phyloP scores from a whole-genome alignment of 2,888 invertebrate genomes.

The Ophioninae sp. region DNA sequence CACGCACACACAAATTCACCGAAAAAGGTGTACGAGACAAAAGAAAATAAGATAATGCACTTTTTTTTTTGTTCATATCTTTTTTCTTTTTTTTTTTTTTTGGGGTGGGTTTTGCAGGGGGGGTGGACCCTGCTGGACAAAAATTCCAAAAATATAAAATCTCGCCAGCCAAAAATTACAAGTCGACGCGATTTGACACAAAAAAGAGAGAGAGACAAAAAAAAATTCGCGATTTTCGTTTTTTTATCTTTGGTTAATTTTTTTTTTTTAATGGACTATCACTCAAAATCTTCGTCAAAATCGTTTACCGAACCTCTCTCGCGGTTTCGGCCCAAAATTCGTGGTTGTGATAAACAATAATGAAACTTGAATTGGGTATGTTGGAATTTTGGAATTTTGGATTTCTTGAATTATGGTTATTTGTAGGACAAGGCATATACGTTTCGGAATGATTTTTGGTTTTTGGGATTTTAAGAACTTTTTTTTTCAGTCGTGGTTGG shows the following conservation, averaged over 20 bases:
- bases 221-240: constrained; percentile 24
- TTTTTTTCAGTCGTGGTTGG: too few relatives aligned
- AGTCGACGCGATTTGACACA: constrained; percentile 62
- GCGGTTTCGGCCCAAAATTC: background rate
- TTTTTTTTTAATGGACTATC: constrained; percentile 22
- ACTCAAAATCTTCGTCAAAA: background rate
- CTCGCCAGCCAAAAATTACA: constrained; percentile 79
- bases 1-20: constrained; percentile 59
- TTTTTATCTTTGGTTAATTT: background rate
- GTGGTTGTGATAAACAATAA: constrained; percentile 41
- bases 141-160: constrained; percentile 81
- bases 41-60: constrained; percentile 58
- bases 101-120: background rate
- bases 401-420: too few relatives aligned
- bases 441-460: too few relatives aligned
- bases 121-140: constrained; percentile 67
- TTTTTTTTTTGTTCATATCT: background rate
- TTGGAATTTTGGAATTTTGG: too few relatives aligned
- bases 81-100: constrained; percentile 2
- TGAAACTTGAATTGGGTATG: background rate
- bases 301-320: too few relatives aligned
- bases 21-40: constrained; percentile 47
- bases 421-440: too few relatives aligned
- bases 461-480: too few relatives aligned
- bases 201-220: too few relatives aligned